Evolutionary conservation across 2,797 vertebrate species (phyloP).

Genomic region (Threskiornis aethiopicus): DNA sequence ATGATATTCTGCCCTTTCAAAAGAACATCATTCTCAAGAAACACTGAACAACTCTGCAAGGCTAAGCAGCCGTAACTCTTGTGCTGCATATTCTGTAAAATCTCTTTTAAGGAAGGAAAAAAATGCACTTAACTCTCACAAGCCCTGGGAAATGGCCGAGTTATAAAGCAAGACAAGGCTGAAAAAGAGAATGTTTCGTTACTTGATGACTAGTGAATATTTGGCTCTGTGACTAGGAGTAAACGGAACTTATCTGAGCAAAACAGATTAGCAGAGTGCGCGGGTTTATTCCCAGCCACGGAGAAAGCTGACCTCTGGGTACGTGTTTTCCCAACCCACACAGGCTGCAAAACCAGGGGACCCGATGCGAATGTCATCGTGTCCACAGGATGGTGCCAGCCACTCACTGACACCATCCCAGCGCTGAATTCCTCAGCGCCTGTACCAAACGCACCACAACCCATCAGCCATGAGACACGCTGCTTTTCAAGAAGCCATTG

Average conservation of each 20-base stretch:
- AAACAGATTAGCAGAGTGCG: not conserved
- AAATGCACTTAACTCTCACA: not conserved
- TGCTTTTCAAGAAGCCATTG: fast-evolving
- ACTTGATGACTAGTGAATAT: not conserved
- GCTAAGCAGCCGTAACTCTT: not conserved
- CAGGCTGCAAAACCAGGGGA: not conserved
- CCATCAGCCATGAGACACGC: fast-evolving
- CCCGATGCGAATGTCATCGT: fast-evolving
- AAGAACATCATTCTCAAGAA: not conserved
- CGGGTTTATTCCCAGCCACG: not conserved
- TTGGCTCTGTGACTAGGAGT: not conserved
- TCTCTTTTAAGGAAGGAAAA: not conserved
- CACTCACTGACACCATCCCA: not conserved
- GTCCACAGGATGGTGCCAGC: conserved; percentile 37
- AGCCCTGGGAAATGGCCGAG: not conserved
- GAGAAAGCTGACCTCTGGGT: not conserved
- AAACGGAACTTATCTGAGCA: not conserved
- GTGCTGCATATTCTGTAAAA: not conserved
- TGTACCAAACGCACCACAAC: fast-evolving
- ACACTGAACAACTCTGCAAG: not conserved
- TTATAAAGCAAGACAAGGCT: not conserved
- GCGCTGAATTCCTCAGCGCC: fast-evolving
- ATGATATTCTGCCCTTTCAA: not conserved
- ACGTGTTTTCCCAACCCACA: fast-evolving
- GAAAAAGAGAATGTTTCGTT: not conserved